A percentile compares a stretch with the other conserved stretches of the same genome.
Conservation (phyloP, 2,113 vertebrate species). For the Labrus mixtus region DNA sequence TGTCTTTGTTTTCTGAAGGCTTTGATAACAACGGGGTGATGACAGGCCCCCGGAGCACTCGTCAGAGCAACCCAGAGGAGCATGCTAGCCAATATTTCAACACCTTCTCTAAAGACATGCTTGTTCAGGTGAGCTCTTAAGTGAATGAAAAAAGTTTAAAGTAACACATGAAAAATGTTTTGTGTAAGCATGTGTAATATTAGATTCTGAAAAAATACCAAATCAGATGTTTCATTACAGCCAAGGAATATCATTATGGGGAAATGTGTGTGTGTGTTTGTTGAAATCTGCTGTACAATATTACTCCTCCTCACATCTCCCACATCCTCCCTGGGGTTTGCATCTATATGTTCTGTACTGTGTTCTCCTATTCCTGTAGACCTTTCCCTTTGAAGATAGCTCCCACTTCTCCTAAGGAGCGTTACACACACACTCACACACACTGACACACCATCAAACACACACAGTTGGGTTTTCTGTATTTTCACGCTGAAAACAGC, state of each 20-base stretch:
- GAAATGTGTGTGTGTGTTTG: not conserved
- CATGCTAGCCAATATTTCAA: conserved; percentile 96
- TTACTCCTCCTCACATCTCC: conserved; percentile 16
- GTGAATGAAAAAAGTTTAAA: not conserved
- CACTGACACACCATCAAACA: conserved; percentile 10
- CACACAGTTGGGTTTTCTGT: conserved; percentile 30
- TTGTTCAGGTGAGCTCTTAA: conserved; percentile 90
- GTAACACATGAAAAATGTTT: conserved; percentile 3
- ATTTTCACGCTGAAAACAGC: conserved; percentile 12
- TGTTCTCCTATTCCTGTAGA: conserved; percentile 37
- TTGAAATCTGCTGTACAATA: not conserved
- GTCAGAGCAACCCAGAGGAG: conserved; percentile 96
- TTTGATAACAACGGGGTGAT: conserved; percentile 96
- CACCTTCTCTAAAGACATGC: conserved; percentile 96
- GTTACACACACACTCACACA: conserved; percentile 17
- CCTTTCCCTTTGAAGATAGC: conserved; percentile 58
- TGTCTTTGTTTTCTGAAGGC: conserved; percentile 84
- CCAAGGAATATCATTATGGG: not conserved
- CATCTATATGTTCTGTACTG: conserved; percentile 18
- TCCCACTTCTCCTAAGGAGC: conserved; percentile 10
- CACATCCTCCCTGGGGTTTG: conserved; percentile 20
- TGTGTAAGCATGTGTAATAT: not conserved
- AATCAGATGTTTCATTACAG: conserved; percentile 9
- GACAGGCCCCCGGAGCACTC: conserved; percentile 94
- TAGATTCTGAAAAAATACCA: not conserved